These are phyloP conservation scores for Phrixothrix hirtus DNA, from an alignment of 2,888 invertebrate genomes.

Conservation along the genomic window DNA sequence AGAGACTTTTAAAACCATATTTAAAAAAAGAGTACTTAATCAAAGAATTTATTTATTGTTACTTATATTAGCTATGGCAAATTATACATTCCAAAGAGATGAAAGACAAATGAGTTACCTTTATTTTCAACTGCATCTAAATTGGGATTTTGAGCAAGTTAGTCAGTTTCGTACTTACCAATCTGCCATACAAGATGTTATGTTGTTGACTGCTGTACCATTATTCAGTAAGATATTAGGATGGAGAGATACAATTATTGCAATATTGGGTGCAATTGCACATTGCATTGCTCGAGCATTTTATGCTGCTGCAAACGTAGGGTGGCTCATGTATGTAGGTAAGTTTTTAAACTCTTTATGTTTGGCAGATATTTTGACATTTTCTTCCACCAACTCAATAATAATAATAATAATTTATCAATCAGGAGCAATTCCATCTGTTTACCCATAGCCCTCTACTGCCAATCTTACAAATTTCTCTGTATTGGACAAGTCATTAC, in stretches of 20 bases:
- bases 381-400: too few species aligned
- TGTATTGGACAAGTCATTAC: too few species aligned
- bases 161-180: slow-evolving; percentile 75
- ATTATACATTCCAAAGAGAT: slow-evolving; percentile 83
- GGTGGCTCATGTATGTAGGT: slow-evolving; percentile 67
- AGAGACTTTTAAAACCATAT: slow-evolving; percentile 65
- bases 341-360: slow-evolving; percentile 72
- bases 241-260: slow-evolving; percentile 73
- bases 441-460: too few species aligned
- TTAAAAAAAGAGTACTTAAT: slow-evolving; percentile 62
- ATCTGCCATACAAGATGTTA: slow-evolving; percentile 70
- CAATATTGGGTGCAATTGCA: slow-evolving; percentile 71
- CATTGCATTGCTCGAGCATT: slow-evolving; percentile 71
- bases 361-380: too few species aligned
- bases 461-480: too few species aligned
- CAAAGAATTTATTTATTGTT: slow-evolving; percentile 68
- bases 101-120: slow-evolving; percentile 76
- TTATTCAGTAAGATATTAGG: slow-evolving; percentile 69
- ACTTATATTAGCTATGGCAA: slow-evolving; percentile 73
- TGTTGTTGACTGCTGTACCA: slow-evolving; percentile 72
- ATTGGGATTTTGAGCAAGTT: slow-evolving; percentile 70
- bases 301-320: slow-evolving; percentile 64
- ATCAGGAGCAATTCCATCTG: too few species aligned
- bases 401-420: too few species aligned
- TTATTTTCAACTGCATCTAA: slow-evolving; percentile 72